A percentile compares a stretch with the other conserved stretches of the same genome.
phyloP scores from a whole-genome alignment of 1,140 invertebrate species.

The Hormaphis cornu region DNA sequence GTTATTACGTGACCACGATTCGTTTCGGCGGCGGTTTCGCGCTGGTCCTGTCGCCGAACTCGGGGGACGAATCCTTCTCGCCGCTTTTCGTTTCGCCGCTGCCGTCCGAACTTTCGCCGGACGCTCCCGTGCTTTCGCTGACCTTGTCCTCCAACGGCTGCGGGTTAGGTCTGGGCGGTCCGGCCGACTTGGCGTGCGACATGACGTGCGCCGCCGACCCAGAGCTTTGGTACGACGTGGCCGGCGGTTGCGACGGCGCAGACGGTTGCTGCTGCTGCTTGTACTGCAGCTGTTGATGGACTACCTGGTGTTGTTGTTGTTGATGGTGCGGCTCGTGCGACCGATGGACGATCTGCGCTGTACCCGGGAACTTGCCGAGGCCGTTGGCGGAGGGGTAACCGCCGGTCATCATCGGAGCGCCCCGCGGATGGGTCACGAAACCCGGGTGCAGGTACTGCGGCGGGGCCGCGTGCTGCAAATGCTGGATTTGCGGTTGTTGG shows the following conservation, averaged over 20 bases:
- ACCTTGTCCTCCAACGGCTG: slow-evolving; percentile 16
- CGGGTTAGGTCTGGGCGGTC: too few species aligned
- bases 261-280: background rate
- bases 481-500: background rate
- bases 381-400: background rate
- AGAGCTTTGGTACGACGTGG: background rate
- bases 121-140: background rate
- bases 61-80: background rate
- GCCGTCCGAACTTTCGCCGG: background rate
- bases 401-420: background rate
- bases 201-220: background rate
- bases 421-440: background rate
- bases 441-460: background rate
- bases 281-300: too few species aligned
- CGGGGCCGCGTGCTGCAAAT: background rate
- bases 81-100: background rate
- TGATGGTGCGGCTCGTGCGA: background rate
- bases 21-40: background rate
- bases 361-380: background rate
- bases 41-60: slow-evolving; percentile 1
- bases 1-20: slow-evolving; percentile 8
- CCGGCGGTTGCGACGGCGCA: background rate
- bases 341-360: background rate
- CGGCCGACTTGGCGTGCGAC: background rate
- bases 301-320: background rate